A percentile compares a stretch with the other conserved stretches of the same genome.
These are phyloP conservation scores for Neotragus moschatus DNA, from an alignment of 2,113 vertebrate genomes.

Conservation along the genomic window DNA sequence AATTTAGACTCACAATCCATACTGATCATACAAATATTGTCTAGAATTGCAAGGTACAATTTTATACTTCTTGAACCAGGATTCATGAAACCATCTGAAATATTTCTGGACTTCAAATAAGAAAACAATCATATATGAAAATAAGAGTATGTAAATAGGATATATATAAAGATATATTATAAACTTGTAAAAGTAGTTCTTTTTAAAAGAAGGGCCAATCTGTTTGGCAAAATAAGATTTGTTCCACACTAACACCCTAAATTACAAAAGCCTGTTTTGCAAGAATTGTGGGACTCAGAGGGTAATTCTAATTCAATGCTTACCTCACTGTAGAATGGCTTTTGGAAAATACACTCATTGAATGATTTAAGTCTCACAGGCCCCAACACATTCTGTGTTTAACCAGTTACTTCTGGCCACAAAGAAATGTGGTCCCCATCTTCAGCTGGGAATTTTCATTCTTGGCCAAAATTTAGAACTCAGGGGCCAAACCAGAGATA, in stretches of 20 bases:
- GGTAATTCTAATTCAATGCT: background rate
- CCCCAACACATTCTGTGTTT: conserved; percentile 3
- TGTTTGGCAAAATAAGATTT: conserved; percentile 29
- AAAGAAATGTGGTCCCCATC: conserved; percentile 8
- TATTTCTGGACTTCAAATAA: background rate
- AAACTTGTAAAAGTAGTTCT: background rate
- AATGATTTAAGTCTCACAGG: background rate
- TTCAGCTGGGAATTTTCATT: conserved; percentile 34
- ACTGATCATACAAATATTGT: background rate
- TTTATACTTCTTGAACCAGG: background rate
- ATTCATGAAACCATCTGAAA: background rate
- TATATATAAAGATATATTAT: background rate
- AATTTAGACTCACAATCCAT: background rate
- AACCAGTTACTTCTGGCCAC: conserved; percentile 33
- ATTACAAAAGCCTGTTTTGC: conserved; percentile 30
- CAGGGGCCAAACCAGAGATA: conserved; percentile 26
- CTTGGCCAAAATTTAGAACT: conserved; percentile 4
- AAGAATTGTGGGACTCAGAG: background rate
- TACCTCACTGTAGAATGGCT: background rate
- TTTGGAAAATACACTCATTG: conserved; percentile 27
- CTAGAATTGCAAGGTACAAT: background rate
- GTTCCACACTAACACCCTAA: background rate
- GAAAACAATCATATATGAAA: background rate
- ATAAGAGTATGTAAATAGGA: background rate
- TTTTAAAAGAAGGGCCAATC: background rate